Evolutionary conservation across 2,797 vertebrate genomes (phyloP).

Genomic region (Coluber constrictor): DNA sequence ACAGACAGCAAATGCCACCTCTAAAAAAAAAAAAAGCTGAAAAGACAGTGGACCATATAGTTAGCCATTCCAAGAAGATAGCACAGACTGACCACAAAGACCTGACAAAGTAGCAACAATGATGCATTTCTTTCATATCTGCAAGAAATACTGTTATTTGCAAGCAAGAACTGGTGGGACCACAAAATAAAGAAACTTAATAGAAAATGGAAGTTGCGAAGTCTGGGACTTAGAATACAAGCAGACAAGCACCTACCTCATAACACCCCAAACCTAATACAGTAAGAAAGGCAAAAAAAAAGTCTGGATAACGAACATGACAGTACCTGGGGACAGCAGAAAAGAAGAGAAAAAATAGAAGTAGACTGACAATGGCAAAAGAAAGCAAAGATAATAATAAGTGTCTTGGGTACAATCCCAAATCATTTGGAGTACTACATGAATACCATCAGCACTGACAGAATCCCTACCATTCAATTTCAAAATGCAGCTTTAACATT

Average conservation of each 20-base stretch:
- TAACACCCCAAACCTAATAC: background rate
- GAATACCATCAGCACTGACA: background rate
- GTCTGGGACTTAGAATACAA: background rate
- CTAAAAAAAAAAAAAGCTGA: background rate
- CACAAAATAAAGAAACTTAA: background rate
- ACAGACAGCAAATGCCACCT: background rate
- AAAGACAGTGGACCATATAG: background rate
- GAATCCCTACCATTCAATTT: background rate
- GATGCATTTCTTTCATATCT: background rate
- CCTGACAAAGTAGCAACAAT: background rate
- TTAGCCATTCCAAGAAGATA: background rate
- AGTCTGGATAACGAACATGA: background rate
- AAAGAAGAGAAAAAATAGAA: background rate
- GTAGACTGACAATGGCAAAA: background rate
- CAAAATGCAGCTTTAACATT: background rate
- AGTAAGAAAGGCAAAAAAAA: background rate
- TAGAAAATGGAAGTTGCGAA: background rate
- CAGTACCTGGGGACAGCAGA: background rate
- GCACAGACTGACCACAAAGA: background rate
- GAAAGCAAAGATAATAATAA: background rate
- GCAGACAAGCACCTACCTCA: background rate
- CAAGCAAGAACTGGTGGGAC: background rate
- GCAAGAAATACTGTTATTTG: background rate
- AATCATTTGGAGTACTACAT: background rate
- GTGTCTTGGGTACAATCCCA: background rate